Base-by-base conservation (phyloP, 1,140 invertebrate genomes). In the Eufriesea mexicana region DNA sequence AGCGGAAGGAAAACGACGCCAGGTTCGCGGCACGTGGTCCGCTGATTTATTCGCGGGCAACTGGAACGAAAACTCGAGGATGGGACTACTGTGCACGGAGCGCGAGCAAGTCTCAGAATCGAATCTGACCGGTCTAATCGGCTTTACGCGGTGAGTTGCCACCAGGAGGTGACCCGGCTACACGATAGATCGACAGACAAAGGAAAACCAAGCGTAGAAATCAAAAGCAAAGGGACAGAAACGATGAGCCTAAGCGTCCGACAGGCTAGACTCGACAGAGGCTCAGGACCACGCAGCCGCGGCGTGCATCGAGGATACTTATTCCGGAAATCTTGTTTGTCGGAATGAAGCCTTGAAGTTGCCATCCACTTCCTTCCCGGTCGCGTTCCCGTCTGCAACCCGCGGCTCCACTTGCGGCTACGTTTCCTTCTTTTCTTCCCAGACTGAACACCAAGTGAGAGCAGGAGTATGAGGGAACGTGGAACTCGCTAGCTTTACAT, bases 261-360 rank as follows among this genome's bases (percentile, higher is more conserved):
- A 35, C 28, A 47, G n/a, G 20, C 67, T 61, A 64, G 59, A 74
- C 72, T 73, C 85, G 67, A 54, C 42, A 23, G 18, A 42, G 42
- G 23, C 55, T 49, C 77, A 61, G 73, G 71, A 62, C 45, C 47
- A 47, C 75, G 64, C 51, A 61, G 51, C 14, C 76, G 47, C 61
- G 76, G 59, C 51, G 49, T 57, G 35, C 81, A 74, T 88, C 85
- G 79, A 54, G 71, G 68, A 82, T 79, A 67, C 86, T 87, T 85
- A 87, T 88, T 79, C 87, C 68, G 84, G 70, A 88, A 86, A 89
- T 89, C 85, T 72, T 82, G 73, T 89, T 84, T 74, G 61, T 61
- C 57, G 61, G 75, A 86, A 84, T 77, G 78, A 89, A 61, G 70
- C 70, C 86, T 86, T 89, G 87, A 88, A 87, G 83, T 87, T 84